Evolutionary conservation across 2,113 vertebrate genomes (phyloP).

Genomic region (Origma solitaria): DNA sequence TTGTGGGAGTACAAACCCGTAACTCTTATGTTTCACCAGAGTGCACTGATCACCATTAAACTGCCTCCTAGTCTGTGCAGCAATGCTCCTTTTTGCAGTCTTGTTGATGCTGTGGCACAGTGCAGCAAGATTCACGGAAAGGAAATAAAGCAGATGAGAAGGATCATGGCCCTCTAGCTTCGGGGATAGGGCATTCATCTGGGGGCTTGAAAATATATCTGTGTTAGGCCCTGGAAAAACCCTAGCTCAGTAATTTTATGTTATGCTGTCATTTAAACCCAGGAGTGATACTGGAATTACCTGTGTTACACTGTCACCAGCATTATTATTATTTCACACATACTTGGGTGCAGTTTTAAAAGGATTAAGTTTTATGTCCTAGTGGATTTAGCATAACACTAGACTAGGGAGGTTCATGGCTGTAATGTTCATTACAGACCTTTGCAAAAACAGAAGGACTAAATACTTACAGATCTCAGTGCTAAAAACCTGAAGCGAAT

Average conservation of each 20-base stretch:
- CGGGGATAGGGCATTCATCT: neutral
- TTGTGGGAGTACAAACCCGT: neutral
- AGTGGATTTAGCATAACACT: rapidly evolving
- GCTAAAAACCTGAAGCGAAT: neutral
- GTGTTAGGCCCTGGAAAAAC: neutral
- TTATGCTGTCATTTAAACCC: neutral
- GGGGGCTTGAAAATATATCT: neutral
- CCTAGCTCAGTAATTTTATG: neutral
- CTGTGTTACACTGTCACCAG: neutral
- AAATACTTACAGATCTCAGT: neutral
- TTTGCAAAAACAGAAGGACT: neutral
- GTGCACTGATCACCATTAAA: neutral
- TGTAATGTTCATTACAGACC: neutral
- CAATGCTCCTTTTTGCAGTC: neutral
- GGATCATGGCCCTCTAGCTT: neutral
- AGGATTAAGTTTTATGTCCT: neutral
- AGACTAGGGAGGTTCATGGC: neutral
- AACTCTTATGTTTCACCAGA: neutral
- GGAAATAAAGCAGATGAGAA: neutral
- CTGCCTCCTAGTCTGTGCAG: neutral
- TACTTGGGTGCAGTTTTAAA: neutral
- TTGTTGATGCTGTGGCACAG: neutral
- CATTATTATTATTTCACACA: neutral
- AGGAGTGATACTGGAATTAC: neutral
- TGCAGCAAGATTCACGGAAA: neutral